These are phyloP conservation scores for Pelvicachromis taeniatus DNA, from an alignment of 2,113 vertebrate genomes.

Conservation along the genomic window DNA sequence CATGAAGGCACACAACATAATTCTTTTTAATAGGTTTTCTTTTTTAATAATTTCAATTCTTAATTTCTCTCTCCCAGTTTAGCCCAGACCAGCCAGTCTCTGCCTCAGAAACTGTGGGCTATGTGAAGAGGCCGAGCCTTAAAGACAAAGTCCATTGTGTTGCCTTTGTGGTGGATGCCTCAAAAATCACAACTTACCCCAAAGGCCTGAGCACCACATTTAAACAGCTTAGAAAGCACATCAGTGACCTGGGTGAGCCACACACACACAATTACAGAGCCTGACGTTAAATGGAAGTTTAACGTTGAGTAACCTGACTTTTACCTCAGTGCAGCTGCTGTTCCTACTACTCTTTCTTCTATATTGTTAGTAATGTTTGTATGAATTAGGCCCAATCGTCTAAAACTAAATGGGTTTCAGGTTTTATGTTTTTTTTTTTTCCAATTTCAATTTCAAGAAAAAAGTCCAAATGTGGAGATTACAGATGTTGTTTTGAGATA, in stretches of 20 bases:
- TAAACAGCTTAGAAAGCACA: slow-evolving; percentile 61
- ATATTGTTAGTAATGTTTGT: not conserved
- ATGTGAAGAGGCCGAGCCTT: slow-evolving; percentile 51
- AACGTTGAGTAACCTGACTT: not conserved
- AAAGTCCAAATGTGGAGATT: rapidly evolving
- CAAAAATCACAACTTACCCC: slow-evolving; percentile 37
- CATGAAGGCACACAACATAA: rapidly evolving
- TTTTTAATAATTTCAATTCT: not conserved
- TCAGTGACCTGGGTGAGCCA: slow-evolving; percentile 70
- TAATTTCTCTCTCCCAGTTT: slow-evolving; percentile 40
- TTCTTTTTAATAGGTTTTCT: not conserved
- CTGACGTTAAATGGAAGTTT: not conserved
- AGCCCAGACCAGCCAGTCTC: slow-evolving; percentile 46
- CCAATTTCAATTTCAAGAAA: not conserved
- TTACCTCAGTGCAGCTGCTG: not conserved
- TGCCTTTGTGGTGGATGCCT: slow-evolving; percentile 66
- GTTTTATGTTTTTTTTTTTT: not conserved
- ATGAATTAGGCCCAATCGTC: not conserved
- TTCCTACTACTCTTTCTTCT: not conserved
- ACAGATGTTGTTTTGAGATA: not conserved
- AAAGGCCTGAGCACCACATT: slow-evolving; percentile 47
- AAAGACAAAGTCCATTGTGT: slow-evolving; percentile 70
- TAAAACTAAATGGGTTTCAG: not conserved
- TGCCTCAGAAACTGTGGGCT: slow-evolving; percentile 41
- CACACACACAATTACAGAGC: not conserved